Conservation (phyloP, 2,797 vertebrate genomes). For the Enteromius afrohamiltoni region DNA sequence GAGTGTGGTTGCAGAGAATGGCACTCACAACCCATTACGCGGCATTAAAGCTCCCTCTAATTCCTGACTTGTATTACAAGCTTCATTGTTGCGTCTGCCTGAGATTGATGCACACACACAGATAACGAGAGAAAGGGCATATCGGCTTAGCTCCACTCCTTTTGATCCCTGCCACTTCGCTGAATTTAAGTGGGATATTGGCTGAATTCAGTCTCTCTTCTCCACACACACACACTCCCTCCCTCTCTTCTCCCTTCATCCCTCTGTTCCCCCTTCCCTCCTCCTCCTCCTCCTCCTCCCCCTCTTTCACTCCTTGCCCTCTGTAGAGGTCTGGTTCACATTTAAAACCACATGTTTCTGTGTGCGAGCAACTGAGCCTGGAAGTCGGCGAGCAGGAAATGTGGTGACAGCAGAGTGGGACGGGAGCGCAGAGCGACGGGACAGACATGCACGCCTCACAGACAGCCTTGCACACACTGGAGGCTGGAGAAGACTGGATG, state of each 20-base stretch:
- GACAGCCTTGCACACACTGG: conserved; percentile 18
- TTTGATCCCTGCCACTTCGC: conserved; percentile 48
- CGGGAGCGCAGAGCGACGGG: conserved; percentile 26
- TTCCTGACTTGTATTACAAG: conserved; percentile 77
- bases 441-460: conserved; percentile 42
- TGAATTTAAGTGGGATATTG: conserved; percentile 72
- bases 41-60: conserved; percentile 14
- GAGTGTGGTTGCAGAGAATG: conserved; percentile 3
- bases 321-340: conserved; percentile 88
- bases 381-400: conserved; percentile 45
- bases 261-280: conserved; percentile 27
- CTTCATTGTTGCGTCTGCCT: conserved; percentile 68
- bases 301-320: conserved; percentile 39
- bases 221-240: not conserved
- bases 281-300: conserved; percentile 23
- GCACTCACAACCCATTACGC: conserved; percentile 52
- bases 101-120: conserved; percentile 61
- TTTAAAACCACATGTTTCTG: conserved; percentile 92
- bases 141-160: conserved; percentile 67
- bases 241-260: conserved; percentile 29
- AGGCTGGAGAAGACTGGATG: conserved; percentile 25
- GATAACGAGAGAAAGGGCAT: conserved; percentile 38
- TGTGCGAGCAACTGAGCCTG: conserved; percentile 75
- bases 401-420: conserved; percentile 42
- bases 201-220: conserved; percentile 65